Base-by-base conservation (phyloP, 1,140 invertebrate species). In the Cotesia glomerata region DNA sequence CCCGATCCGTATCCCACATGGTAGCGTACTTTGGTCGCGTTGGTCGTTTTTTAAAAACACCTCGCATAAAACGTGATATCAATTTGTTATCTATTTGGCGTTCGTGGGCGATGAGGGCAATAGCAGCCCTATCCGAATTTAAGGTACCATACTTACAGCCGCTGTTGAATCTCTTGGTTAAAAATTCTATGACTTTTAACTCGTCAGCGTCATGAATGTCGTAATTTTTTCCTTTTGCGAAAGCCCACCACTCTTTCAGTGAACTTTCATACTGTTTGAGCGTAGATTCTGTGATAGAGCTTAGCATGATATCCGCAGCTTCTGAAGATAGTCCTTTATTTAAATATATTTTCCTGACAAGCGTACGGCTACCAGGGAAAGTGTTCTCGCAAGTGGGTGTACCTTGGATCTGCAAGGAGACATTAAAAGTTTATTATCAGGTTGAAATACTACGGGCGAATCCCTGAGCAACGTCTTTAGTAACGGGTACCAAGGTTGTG, bases 71-170 rank as follows among this genome's bases (percentile, higher is more conserved):
- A 39, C 36, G 36, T 8, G 5, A 7, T 39, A 8, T 39, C 9
- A 39, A 39, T 3, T 39, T 39, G 5, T 39, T 8, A 36, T 36
- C 35, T 16, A 11, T 16, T 3, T 56, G 54, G n/a, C 34, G 34
- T 16, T 54, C 11, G 36, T 14, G 32, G 9, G 71, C 11, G 13
- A 72, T 66, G 9, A 72, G 52, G 7, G 71, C 14, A 39, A 72
- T 65, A 34, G 71, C 71, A 45, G 62, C 45, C 18, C 54, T 32
- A 61, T 36, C 62, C 14, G 72, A 62, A 35, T 74, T 74, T 8
- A 74, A 45, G 5, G 66, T 52, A 3, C 72, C 56, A 35, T 74
- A 74, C 26, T 56, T 56, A 9, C 56, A 45, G 11, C 72, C 72
- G 14, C 58, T 49, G 3, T 69, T 26, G 9, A 63, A 74, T 54